These are phyloP conservation scores for Hestina assimilis DNA, from an alignment of 1,140 invertebrate genomes.

Conservation along the genomic window DNA sequence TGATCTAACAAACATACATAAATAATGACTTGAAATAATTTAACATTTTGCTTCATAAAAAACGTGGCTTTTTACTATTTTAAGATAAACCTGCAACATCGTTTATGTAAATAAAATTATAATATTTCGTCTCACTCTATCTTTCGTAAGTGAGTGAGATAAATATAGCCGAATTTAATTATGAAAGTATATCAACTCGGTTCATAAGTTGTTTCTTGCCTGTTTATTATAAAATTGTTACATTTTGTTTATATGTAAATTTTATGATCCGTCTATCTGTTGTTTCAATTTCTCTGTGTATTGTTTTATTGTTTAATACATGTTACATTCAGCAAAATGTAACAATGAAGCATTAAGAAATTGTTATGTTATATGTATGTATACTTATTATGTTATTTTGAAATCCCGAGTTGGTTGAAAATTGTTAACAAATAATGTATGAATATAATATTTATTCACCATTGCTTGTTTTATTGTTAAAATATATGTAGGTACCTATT, in stretches of 20 bases:
- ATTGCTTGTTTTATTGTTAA: not conserved
- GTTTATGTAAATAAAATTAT: not conserved
- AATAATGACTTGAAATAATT: not conserved
- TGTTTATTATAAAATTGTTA: not conserved
- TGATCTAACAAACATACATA: too few species aligned
- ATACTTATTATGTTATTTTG: not conserved
- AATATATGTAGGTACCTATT: not conserved
- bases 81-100: not conserved
- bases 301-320: too few species aligned
- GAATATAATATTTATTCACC: constrained; percentile 23
- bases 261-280: too few species aligned
- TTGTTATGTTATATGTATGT: not conserved
- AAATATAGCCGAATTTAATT: not conserved
- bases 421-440: constrained; percentile 13
- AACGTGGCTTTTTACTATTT: too few species aligned
- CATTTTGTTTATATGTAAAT: not conserved
- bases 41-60: too few species aligned
- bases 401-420: not conserved
- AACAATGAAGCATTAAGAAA: not conserved
- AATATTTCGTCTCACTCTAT: not conserved
- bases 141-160: not conserved
- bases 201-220: not conserved
- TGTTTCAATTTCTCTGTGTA: too few species aligned
- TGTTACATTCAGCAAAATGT: not conserved
- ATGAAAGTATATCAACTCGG: not conserved